Evolutionary conservation across 2,888 invertebrate genomes (phyloP), one percentile per base, ranked within the genome.

Genomic region (Synergus laeviventris): DNA sequence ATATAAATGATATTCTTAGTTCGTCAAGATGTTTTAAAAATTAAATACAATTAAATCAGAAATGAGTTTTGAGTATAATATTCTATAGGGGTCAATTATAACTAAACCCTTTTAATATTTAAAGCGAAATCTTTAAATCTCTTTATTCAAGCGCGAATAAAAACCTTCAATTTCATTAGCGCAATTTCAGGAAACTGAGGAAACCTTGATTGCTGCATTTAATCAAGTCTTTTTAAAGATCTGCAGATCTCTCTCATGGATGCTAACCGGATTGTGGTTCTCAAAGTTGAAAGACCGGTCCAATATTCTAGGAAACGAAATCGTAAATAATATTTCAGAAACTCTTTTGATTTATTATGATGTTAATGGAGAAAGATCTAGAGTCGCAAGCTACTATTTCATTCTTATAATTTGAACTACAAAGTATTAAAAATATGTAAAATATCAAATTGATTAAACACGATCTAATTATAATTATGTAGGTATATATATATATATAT

Each of bases 241-340:
- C 4, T 59, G 12, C 24, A 21, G 24, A 59, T 59, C 59, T 21
- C 24, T 21, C 59, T 59, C 21, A 11, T 12, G 59, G 24, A 12
- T 7, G 59, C 21, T 59, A 59, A 59, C 59, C 11, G 59, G 59
- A 59, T 59, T 59, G 56, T 12, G 56, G 56, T 21, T 59, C 21
- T 21, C 24, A 7, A 59, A 59, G 59, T 24, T 59, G 59, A 59
- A 59, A 59, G 59, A 59, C 59, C 59, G 59, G 59, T 59, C 59
- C 14, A 59, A 59, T 59, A 14, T 59, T 59, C 59, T 59, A 24
- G 12, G 59, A 59, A 59, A 59, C 59, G 59, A 24, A 4, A 5
- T 59, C 24, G 21, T 59, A 24, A 21, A 59, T 59, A 59, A 59
- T 59, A 59, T 59, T 54, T 18, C 18, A 11, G 54, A 18, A 18